Base-by-base conservation (phyloP, 1,140 invertebrate genomes). In the Brachionus asplanchnoidis region DNA sequence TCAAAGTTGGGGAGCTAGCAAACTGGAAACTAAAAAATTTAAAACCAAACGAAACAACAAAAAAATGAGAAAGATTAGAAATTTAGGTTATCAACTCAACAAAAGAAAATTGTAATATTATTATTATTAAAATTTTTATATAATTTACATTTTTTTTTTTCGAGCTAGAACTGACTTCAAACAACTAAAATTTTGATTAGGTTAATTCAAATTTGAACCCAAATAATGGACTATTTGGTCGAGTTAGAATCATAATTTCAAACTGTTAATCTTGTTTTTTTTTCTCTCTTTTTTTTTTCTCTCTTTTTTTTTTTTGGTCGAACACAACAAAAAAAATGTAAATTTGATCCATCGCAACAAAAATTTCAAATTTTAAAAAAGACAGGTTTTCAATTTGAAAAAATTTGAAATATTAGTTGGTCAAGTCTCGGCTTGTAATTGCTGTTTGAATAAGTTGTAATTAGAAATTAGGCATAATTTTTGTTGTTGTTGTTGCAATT, bases 211-310 rank as follows among this genome's bases (percentile, higher is more conserved):
- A 73, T 73, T 73, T 73, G 32, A 73, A 73, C 68, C 68, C 68
- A 73, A 73, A 73, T 73, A 73, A 73, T 73, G 68, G 68, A 73
- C 68, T 73, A 73, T 73, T 73, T 73, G 68, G 68, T 73, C 68
- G 68, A 73, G 68, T 73, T 73, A 73, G 68, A 73, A 73, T 73
- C 68, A 73, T 73, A 73, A 73, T 44, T 73, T 73, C 68, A 73
- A 73, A 73, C 68, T 73, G 68, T 73, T 73, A 73, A 73, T 73
- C 68, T 73, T 40, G 32, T 73, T 42, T 20, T 73, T 73, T n/a
- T 40, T 36, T 73, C 3, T 32, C 28, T 32, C 28, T 32, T 36
- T 68, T 68, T 68, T 68, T 8, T 36, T 36, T 73, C 3, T 32
- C 28, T 32, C 28, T 32, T 36, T 68, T 68, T 68, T 68, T 8